Evolutionary conservation across 2,113 vertebrate genomes (phyloP).

Genomic region (Brachirus orientalis): DNA sequence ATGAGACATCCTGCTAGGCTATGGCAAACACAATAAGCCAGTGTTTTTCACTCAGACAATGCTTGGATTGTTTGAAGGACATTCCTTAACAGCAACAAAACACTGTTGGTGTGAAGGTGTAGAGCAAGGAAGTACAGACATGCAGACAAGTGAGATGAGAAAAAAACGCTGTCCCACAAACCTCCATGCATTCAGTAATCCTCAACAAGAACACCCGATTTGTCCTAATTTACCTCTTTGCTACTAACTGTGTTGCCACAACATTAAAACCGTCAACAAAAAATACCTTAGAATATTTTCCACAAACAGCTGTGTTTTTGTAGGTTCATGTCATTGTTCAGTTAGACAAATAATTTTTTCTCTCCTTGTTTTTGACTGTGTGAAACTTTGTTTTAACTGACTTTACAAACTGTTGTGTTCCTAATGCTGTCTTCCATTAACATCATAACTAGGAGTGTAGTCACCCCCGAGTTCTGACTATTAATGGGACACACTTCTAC

Average conservation of each 20-base stretch:
- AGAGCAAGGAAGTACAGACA: slow-evolving; percentile 3
- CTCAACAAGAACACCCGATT: background rate
- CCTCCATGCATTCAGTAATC: background rate
- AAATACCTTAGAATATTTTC: no score
- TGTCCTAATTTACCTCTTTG: background rate
- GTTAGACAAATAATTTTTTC: background rate
- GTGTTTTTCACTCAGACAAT: slow-evolving; percentile 33
- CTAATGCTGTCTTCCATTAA: background rate
- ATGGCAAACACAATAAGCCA: background rate
- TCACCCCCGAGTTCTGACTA: no score
- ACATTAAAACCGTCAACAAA: no score
- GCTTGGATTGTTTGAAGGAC: background rate
- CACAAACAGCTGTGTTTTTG: background rate
- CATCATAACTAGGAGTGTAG: no score
- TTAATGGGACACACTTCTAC: background rate
- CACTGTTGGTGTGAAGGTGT: slow-evolving; percentile 14
- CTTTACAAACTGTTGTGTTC: background rate
- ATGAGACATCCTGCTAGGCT: background rate
- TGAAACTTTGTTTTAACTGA: background rate
- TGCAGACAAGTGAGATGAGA: slow-evolving; percentile 1
- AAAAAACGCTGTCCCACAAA: background rate
- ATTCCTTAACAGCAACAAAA: slow-evolving; percentile 19
- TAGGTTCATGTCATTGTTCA: background rate
- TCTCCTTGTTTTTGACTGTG: background rate
- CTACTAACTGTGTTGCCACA: background rate